phyloP scores from a whole-genome alignment of 2,797 vertebrate genomes.

The Takifugu rubripes region DNA sequence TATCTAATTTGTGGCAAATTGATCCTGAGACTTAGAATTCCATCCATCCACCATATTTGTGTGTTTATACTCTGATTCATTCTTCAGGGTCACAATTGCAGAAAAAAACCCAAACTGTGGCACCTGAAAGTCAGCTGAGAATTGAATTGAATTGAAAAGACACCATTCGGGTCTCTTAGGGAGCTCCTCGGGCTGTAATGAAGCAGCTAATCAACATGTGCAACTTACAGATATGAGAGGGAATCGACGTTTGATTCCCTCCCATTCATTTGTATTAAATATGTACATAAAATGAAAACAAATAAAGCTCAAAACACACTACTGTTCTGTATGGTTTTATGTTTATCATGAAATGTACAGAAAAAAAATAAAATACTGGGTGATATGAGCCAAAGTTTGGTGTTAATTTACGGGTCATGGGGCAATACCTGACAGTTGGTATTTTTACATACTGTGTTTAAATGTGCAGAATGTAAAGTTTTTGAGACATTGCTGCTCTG shows the following conservation, averaged over 20 bases:
- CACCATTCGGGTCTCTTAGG: conserved; percentile 6
- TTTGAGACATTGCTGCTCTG: no score
- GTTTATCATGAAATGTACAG: no score
- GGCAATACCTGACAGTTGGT: no score
- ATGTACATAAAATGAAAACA: no score
- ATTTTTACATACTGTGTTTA: no score
- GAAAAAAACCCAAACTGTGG: conserved; percentile 31
- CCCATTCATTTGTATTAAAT: no score
- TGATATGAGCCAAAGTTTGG: no score
- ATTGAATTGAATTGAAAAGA: conserved; percentile 36
- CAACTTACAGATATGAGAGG: not conserved
- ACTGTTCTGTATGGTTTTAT: no score
- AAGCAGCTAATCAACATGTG: not conserved
- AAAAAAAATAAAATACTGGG: no score
- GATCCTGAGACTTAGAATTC: conserved; percentile 58
- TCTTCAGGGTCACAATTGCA: conserved; percentile 40
- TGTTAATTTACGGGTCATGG: no score
- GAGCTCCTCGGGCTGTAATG: conserved; percentile 8
- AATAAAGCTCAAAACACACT: no score
- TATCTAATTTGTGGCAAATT: conserved; percentile 73
- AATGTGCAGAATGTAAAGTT: no score
- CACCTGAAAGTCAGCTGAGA: conserved; percentile 10
- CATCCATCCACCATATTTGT: conserved; percentile 55
- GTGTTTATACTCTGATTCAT: conserved; percentile 52
- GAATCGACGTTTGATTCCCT: not conserved